phyloP scores from a whole-genome alignment of 2,888 invertebrate species.

The Epicampocera succincta region DNA sequence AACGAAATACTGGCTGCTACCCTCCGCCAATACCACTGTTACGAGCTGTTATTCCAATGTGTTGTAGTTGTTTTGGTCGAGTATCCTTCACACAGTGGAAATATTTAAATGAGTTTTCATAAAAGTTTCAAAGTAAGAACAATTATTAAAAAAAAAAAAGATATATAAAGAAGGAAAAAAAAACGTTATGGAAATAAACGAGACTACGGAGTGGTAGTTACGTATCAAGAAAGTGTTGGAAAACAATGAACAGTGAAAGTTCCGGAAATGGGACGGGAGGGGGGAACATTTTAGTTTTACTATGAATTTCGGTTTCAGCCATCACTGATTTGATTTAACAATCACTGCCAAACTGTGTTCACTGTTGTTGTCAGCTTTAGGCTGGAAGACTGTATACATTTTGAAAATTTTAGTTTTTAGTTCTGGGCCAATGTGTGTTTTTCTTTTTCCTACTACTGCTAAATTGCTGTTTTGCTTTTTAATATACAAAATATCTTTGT shows the following conservation, averaged over 20 bases:
- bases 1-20: neutral
- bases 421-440: slow-evolving; percentile 1
- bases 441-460: slow-evolving; percentile 5
- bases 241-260: slow-evolving; percentile 5
- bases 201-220: slow-evolving; percentile 11
- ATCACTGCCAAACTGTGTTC: neutral
- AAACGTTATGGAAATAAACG: slow-evolving; percentile 28
- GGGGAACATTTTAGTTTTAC: no score
- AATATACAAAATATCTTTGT: slow-evolving; percentile 33
- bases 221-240: slow-evolving; percentile 1
- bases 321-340: no score
- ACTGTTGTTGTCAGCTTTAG: neutral
- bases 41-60: slow-evolving; percentile 11
- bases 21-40: neutral
- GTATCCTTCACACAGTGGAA: slow-evolving; percentile 43
- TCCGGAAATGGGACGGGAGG: neutral
- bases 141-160: slow-evolving; percentile 51
- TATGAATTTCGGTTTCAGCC: no score
- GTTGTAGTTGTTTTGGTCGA: slow-evolving; percentile 23
- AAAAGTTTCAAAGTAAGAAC: slow-evolving; percentile 62
- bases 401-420: slow-evolving; percentile 42
- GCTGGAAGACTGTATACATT: slow-evolving; percentile 20
- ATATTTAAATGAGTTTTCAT: slow-evolving; percentile 65
- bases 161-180: slow-evolving; percentile 10
- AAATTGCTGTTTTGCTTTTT: slow-evolving; percentile 28